Evolutionary conservation across 2,888 invertebrate genomes (phyloP), one percentile per base, ranked within the genome.

Genomic region (Julus scandinavius): DNA sequence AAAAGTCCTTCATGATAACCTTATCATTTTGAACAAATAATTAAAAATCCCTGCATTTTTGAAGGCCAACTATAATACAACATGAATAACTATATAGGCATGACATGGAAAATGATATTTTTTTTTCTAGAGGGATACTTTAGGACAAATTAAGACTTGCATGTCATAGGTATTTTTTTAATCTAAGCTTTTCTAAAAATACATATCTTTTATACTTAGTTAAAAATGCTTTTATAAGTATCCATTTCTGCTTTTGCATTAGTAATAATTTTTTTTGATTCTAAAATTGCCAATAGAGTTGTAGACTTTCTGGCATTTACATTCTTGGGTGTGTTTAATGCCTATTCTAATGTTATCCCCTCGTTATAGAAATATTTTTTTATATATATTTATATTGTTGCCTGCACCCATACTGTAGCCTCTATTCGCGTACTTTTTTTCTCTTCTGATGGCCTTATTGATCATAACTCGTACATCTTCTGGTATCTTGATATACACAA

Each of bases 1-100:
- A 72, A 72, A 72, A 9, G 72, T 72, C 72, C 72, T 72, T 72
- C 72, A 29, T 3, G 72, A 72, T 72, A 72, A 72, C 29, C 29
- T 72, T 72, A 72, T 72, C 72, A 72, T 72, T 72, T 72, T 72
- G 29, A 72, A 72, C 72, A 72, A 72, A 72, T 72, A 72, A 72
- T 72, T 72, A 72, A 72, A 72, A 72, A 72, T 72, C 72, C 13
- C 72, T 20, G 72, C 72, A 72, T 72, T 72, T 72, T 29, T 72
- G 72, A 72, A 72, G 72, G 72, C 72, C 72, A 29, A 29, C 29
- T n/a, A 72, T 29, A 72, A 72, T 72, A 11, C 72, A 72, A 29
- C 20, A 63, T 2, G 72, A 72, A 29, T 72, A 29, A 72, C 72
- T 29, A 72, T 29, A 29, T 20, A 63, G 20, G 63, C 63, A 7